Conservation (phyloP, 2,888 invertebrate genomes). For the Tinea semifulvella region DNA sequence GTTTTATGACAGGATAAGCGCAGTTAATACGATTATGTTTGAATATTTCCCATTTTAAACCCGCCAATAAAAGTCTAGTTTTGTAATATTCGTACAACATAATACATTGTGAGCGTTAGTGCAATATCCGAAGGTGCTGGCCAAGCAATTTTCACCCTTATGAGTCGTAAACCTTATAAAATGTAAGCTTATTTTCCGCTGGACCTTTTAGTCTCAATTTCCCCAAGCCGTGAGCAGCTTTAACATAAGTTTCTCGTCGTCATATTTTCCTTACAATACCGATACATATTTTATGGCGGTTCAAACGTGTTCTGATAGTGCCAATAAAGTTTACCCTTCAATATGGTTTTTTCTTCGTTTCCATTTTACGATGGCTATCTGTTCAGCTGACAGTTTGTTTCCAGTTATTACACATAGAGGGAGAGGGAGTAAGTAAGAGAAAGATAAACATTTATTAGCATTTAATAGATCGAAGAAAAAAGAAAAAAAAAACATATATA, state of each 20-base stretch:
- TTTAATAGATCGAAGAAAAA: too few species aligned
- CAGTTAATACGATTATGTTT: slow-evolving; percentile 2
- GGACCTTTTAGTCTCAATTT: slow-evolving; percentile 20
- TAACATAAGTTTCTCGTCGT: slow-evolving; percentile 25
- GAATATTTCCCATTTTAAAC: slow-evolving; percentile 4
- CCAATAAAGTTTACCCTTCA: slow-evolving; percentile 52
- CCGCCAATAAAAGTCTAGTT: slow-evolving; percentile 11
- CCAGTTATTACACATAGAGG: not conserved
- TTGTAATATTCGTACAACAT: slow-evolving; percentile 9
- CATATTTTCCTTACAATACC: slow-evolving; percentile 50
- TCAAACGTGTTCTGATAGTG: slow-evolving; percentile 53
- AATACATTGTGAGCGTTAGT: slow-evolving; percentile 20
- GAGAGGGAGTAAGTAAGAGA: too few species aligned
- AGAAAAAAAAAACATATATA: too few species aligned
- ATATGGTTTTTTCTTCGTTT: slow-evolving; percentile 45
- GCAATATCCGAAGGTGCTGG: slow-evolving; percentile 34
- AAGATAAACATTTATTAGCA: too few species aligned
- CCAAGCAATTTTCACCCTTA: slow-evolving; percentile 33
- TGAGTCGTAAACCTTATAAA: slow-evolving; percentile 31
- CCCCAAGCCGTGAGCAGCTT: slow-evolving; percentile 24
- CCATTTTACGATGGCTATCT: slow-evolving; percentile 49
- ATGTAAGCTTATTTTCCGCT: slow-evolving; percentile 39
- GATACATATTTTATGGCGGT: slow-evolving; percentile 60
- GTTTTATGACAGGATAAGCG: too few species aligned
- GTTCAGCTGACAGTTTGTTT: slow-evolving; percentile 20